These are phyloP conservation scores for Gracilinanus agilis DNA, from an alignment of 2,113 vertebrate genomes.

Conservation along the genomic window DNA sequence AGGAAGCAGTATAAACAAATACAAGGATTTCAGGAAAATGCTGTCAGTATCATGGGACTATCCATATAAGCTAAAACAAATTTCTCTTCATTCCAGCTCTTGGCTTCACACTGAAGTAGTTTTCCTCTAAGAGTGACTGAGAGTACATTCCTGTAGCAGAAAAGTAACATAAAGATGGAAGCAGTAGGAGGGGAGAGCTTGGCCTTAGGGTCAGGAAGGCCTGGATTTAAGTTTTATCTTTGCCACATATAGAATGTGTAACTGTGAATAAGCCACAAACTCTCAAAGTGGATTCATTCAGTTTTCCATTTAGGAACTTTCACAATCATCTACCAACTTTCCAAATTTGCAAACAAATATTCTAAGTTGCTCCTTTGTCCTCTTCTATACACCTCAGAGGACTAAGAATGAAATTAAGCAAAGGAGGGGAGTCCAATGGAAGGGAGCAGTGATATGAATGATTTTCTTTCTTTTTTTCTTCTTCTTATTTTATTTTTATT, in stretches of 20 bases:
- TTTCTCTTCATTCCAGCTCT: neutral
- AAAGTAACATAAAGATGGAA: neutral
- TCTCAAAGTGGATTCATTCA: neutral
- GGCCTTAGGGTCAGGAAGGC: neutral
- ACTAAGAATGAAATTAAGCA: constrained; percentile 45
- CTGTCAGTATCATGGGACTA: neutral
- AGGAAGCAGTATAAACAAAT: constrained; percentile 54
- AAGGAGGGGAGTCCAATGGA: constrained; percentile 41
- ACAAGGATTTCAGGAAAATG: constrained; percentile 53
- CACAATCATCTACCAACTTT: constrained; percentile 28
- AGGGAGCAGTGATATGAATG: neutral
- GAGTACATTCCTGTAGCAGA: neutral
- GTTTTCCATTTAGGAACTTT: constrained; percentile 39
- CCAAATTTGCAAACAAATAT: constrained; percentile 19
- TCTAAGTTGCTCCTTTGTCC: constrained; percentile 7
- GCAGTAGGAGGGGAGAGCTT: neutral
- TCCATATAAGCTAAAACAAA: neutral
- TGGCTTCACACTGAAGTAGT: neutral
- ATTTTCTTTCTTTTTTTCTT: no score
- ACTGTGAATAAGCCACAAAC: neutral
- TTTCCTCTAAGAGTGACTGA: neutral
- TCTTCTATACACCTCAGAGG: neutral
- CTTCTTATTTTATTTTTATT: no score
- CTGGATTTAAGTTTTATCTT: neutral
- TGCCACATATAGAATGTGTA: neutral